A percentile compares a stretch with the other conserved stretches of the same genome.
Conservation (phyloP, 2,797 vertebrate species). For the Xenopus petersii region DNA sequence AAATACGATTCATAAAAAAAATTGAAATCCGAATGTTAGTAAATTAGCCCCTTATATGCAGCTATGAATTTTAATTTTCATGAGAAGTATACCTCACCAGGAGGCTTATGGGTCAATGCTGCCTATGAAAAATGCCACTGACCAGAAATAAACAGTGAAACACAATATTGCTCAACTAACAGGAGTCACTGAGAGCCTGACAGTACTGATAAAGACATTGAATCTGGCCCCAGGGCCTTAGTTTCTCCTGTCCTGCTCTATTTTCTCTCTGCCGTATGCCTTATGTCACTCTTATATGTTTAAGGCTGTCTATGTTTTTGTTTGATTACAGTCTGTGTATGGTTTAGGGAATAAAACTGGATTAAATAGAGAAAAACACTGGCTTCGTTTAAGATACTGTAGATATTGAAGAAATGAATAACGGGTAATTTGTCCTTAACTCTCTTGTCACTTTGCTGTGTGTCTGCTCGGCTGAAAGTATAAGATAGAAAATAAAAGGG, state of each 20-base stretch:
- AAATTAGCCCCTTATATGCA: no score
- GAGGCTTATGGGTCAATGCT: no score
- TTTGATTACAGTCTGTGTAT: slow-evolving; percentile 3
- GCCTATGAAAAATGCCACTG: no score
- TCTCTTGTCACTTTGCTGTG: slow-evolving; percentile 1
- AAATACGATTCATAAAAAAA: no score
- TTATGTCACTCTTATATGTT: not conserved
- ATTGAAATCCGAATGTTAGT: no score
- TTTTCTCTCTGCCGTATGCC: not conserved
- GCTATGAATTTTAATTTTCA: no score
- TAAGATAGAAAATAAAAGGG: not conserved
- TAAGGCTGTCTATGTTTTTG: not conserved
- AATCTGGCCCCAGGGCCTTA: not conserved
- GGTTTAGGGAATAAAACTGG: not conserved
- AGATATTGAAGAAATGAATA: not conserved
- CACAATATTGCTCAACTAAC: no score
- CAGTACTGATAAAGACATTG: no score
- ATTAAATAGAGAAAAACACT: not conserved
- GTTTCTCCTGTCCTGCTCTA: not conserved
- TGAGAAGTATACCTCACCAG: no score
- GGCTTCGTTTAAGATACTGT: not conserved
- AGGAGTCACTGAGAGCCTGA: no score
- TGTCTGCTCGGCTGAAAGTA: not conserved
- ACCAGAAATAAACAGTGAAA: no score
- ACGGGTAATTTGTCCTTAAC: not conserved